Evolutionary conservation across 1,140 invertebrate genomes (phyloP).

Genomic region (Leptopilina clavipes): DNA sequence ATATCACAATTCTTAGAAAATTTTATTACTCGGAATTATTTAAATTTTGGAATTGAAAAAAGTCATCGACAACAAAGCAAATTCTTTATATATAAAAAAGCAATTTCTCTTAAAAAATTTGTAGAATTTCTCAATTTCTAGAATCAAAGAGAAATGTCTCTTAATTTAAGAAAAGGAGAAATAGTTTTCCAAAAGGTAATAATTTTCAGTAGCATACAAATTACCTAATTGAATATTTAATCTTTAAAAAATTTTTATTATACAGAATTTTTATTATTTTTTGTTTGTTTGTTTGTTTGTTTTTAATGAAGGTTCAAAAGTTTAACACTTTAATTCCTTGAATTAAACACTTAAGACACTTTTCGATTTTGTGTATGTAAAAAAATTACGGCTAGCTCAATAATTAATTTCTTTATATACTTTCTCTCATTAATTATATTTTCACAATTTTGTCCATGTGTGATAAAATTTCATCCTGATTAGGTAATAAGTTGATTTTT

Average conservation of each 20-base stretch:
- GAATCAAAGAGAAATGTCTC: too few relatives aligned
- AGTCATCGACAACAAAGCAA: neutral
- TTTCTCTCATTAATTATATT: constrained; percentile 21
- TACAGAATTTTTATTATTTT: too few relatives aligned
- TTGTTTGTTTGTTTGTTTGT: too few relatives aligned
- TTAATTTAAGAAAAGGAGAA: too few relatives aligned
- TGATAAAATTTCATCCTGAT: constrained; percentile 1
- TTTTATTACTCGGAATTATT: neutral
- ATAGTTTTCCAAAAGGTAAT: too few relatives aligned
- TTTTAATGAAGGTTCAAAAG: neutral
- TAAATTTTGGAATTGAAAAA: neutral
- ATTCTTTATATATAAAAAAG: neutral
- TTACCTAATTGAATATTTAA: too few relatives aligned
- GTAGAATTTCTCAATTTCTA: too few relatives aligned
- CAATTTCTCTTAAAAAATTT: too few relatives aligned
- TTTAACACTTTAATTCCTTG: neutral
- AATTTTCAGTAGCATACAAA: too few relatives aligned
- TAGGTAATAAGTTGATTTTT: constrained; percentile 2
- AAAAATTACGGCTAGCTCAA: neutral
- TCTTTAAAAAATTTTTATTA: too few relatives aligned
- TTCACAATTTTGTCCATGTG: neutral
- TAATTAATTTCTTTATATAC: neutral
- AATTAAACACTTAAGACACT: neutral
- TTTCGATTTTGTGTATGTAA: neutral
- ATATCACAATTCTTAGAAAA: too few relatives aligned